These are phyloP conservation scores for Capricornis sumatraensis DNA, from an alignment of 2,113 vertebrate species.

Conservation along the genomic window DNA sequence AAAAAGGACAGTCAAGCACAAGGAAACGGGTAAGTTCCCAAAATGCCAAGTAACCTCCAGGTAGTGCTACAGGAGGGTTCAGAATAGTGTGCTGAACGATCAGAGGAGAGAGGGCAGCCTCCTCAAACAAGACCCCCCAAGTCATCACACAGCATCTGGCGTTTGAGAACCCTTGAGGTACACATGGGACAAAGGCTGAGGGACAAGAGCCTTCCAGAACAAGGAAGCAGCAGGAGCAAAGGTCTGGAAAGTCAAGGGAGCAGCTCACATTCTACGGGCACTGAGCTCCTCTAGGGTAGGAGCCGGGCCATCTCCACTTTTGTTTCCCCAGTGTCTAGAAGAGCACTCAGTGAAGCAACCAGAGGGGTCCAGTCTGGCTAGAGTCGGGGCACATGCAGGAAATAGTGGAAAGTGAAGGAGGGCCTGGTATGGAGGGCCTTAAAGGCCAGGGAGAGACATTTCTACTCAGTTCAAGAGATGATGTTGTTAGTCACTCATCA, in stretches of 20 bases:
- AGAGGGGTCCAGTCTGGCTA: background rate
- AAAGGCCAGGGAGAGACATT: background rate
- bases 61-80: background rate
- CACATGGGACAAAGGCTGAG: background rate
- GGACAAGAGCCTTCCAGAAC: background rate
- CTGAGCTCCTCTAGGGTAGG: background rate
- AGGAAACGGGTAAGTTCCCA: background rate
- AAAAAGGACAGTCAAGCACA: background rate
- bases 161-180: background rate
- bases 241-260: background rate
- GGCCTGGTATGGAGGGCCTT: background rate
- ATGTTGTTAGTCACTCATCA: background rate
- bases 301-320: background rate
- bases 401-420: background rate
- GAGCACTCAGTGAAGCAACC: background rate
- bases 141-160: background rate
- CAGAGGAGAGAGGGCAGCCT: background rate
- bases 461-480: background rate
- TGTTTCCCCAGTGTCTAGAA: background rate
- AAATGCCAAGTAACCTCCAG: background rate
- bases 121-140: background rate
- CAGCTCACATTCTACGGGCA: too few species aligned
- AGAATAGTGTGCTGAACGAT: background rate
- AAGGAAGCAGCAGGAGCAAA: background rate
- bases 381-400: accelerated